Evolutionary conservation across 1,140 invertebrate species (phyloP), one percentile per base, ranked within the genome.

Genomic region (Lethrus apterus): DNA sequence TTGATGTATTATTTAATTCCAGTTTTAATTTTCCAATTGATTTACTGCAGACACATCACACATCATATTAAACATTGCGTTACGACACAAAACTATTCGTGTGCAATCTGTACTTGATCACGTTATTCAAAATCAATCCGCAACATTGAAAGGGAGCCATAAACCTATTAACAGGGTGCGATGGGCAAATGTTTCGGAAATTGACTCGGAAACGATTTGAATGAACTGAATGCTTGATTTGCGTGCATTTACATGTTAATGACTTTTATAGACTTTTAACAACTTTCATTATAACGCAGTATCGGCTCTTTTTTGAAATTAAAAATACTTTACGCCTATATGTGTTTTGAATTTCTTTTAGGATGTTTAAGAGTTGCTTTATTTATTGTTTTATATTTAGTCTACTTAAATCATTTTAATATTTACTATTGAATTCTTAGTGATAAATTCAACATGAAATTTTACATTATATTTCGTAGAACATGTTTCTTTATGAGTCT

Each of bases 231-330:
- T 49, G 46, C 48, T 57, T 51, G 49, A 57, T 57, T 57, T 54
- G 49, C 55, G 36, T 50, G 51, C 48, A 57, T 57, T 57, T 57
- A 49, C 55, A 57, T 57, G 44, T 57, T 57, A 54, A 57, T 57
- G 54, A 47, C 48, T 54, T 54, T 46, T 29, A 26, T 15, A 46
- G 44, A 14, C 21, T 38, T 45, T 33, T 38, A 38, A 21, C 19
- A n/a, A n/a, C n/a, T n/a, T n/a, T n/a, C 14, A 7, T 14, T 17
- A 34, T 29, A 18, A n/a, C n/a, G n/a, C n/a, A n/a, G n/a, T n/a
- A n/a, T n/a, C n/a, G n/a, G n/a, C n/a, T n/a, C n/a, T n/a, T n/a
- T n/a, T n/a, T n/a, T n/a, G n/a, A n/a, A n/a, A n/a, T n/a, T n/a
- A n/a, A n/a, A n/a, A n/a, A n/a, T n/a, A n/a, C n/a, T n/a, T n/a